phyloP scores from a whole-genome alignment of 2,113 vertebrate genomes.

The Tringa solitaria region DNA sequence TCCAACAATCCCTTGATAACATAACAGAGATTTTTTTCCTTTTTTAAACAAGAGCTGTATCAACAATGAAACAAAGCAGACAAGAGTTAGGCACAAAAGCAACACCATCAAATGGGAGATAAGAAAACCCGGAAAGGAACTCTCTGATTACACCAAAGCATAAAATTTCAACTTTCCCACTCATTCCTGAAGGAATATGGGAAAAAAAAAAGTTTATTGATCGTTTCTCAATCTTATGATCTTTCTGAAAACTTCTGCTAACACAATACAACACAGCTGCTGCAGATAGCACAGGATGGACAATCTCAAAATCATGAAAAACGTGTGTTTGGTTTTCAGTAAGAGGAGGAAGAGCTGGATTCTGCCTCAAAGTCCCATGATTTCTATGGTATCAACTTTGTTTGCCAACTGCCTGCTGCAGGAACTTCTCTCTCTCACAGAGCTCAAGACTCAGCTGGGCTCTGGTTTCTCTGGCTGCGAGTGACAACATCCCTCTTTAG shows the following conservation, averaged over 20 bases:
- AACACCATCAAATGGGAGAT: background rate
- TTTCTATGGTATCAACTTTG: background rate
- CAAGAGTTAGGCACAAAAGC: background rate
- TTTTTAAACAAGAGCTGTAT: background rate
- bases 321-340: background rate
- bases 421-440: background rate
- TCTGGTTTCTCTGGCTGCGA: background rate
- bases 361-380: background rate
- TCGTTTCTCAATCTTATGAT: background rate
- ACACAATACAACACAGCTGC: background rate
- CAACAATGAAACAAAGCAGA: conserved; percentile 9
- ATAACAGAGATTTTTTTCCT: background rate
- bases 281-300: background rate
- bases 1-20: conserved; percentile 14
- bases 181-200: background rate
- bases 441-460: background rate
- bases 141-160: background rate
- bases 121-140: background rate
- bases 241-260: background rate
- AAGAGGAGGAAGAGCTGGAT: background rate
- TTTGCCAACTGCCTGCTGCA: background rate
- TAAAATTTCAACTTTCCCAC: background rate
- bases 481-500: background rate
- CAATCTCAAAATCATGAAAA: background rate
- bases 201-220: background rate